These are phyloP conservation scores for Lepus oiostolus DNA, from an alignment of 2,797 vertebrate species.

Conservation along the genomic window DNA sequence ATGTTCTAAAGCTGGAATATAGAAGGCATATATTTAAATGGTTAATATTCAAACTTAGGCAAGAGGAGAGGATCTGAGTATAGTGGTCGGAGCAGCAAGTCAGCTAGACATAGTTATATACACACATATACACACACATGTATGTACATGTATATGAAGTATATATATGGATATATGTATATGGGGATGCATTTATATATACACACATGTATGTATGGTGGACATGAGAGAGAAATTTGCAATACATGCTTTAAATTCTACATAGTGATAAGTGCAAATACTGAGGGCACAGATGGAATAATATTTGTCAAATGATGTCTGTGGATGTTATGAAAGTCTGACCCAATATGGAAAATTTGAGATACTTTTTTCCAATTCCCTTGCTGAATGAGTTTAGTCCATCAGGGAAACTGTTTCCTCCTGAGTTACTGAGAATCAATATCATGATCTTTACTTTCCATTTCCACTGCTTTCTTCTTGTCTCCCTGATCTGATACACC, in stretches of 20 bases:
- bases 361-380: background rate
- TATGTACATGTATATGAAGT: too few species aligned
- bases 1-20: background rate
- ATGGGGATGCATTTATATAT: too few species aligned
- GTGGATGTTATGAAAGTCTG: background rate
- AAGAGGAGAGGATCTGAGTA: background rate
- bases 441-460: slow-evolving; percentile 40
- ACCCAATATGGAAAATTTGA: slow-evolving; percentile 39
- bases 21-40: background rate
- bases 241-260: background rate
- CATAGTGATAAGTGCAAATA: slow-evolving; percentile 17
- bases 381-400: background rate
- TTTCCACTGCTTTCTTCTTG: background rate
- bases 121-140: background rate
- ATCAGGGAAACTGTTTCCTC: background rate
- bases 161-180: background rate
- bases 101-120: background rate
- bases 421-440: background rate
- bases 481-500: slow-evolving; percentile 10
- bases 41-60: background rate
- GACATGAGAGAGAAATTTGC: background rate
- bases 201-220: too few species aligned
- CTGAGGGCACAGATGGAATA: slow-evolving; percentile 29
- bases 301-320: slow-evolving; percentile 44
- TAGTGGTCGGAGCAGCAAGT: background rate